Percentiles rank a stretch among this genome's conserved stretches.
Evolutionary conservation across 2,797 vertebrate genomes (phyloP).

Genomic region (Ctenochaetus hawaiiensis): DNA sequence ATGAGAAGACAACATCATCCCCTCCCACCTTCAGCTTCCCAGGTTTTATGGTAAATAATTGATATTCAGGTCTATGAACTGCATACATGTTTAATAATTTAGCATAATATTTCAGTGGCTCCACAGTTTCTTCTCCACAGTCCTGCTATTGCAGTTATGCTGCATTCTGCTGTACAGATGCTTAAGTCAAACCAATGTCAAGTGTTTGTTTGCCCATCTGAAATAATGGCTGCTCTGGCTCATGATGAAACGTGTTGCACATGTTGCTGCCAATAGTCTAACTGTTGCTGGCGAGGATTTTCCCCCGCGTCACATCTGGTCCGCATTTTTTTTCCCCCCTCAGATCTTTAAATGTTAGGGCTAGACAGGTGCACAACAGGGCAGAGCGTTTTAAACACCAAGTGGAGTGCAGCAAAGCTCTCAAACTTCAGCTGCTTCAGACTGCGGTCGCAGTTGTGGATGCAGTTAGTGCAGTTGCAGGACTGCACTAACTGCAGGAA

Average conservation of each 20-base stretch:
- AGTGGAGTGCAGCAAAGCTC: constrained; percentile 65
- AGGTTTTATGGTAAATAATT: constrained; percentile 81
- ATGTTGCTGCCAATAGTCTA: constrained; percentile 78
- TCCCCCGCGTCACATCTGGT: constrained; percentile 76
- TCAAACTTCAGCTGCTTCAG: constrained; percentile 32
- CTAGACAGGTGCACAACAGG: constrained; percentile 76
- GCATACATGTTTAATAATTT: constrained; percentile 79
- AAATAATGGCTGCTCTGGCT: constrained; percentile 82
- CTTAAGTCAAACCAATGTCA: constrained; percentile 83
- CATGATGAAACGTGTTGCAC: constrained; percentile 81
- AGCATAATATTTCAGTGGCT: constrained; percentile 71
- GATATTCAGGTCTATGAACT: constrained; percentile 73
- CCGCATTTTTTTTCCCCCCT: constrained; percentile 57
- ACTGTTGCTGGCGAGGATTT: constrained; percentile 78
- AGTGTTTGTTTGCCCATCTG: constrained; percentile 85
- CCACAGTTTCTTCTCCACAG: constrained; percentile 45
- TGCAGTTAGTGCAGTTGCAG: constrained; percentile 37
- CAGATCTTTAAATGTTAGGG: constrained; percentile 76
- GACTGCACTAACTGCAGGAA: constrained; percentile 30
- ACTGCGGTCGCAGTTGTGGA: constrained; percentile 22
- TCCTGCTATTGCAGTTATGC: constrained; percentile 59
- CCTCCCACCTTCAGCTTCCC: constrained; percentile 64
- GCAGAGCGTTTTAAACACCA: constrained; percentile 50
- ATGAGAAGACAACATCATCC: constrained; percentile 50
- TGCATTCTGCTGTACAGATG: constrained; percentile 80